Evolutionary conservation across 2,888 invertebrate species (phyloP).

Genomic region (Coenonympha glycerion): DNA sequence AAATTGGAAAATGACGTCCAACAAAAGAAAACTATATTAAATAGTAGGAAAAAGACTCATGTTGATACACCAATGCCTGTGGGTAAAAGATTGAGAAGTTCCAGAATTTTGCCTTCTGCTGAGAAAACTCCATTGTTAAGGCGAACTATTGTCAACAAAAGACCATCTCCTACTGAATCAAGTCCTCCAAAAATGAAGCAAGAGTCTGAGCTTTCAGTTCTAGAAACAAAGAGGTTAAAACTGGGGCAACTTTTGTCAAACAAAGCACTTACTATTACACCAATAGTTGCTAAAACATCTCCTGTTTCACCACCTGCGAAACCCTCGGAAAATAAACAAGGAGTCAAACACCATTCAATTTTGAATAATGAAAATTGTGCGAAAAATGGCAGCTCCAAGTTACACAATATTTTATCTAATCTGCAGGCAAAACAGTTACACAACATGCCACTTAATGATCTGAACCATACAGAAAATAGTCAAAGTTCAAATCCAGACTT

Average conservation of each 20-base stretch:
- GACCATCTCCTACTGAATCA: slow-evolving; percentile 44
- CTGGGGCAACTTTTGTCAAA: slow-evolving; percentile 63
- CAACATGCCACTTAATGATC: slow-evolving; percentile 48
- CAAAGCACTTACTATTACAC: slow-evolving; percentile 57
- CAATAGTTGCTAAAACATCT: slow-evolving; percentile 44
- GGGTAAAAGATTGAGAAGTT: slow-evolving; percentile 65
- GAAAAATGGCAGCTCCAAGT: slow-evolving; percentile 72
- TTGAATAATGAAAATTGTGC: slow-evolving; percentile 67
- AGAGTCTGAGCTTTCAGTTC: slow-evolving; percentile 51
- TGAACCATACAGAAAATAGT: slow-evolving; percentile 48
- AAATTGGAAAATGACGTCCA: slow-evolving; percentile 44
- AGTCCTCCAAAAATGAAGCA: slow-evolving; percentile 44
- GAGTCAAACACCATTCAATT: slow-evolving; percentile 51
- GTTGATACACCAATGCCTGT: slow-evolving; percentile 45
- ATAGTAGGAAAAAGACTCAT: slow-evolving; percentile 51
- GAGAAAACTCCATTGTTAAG: slow-evolving; percentile 47
- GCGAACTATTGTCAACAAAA: slow-evolving; percentile 53
- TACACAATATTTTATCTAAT: slow-evolving; percentile 67
- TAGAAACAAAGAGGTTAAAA: slow-evolving; percentile 64
- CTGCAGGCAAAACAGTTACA: slow-evolving; percentile 65
- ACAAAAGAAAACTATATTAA: slow-evolving; percentile 41
- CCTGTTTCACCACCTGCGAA: slow-evolving; percentile 46
- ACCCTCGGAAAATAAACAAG: slow-evolving; percentile 47
- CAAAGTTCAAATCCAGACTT: slow-evolving; percentile 44
- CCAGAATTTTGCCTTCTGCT: slow-evolving; percentile 55